These are phyloP conservation scores for Sterrhoptilus dennistouni DNA, from an alignment of 2,113 vertebrate genomes.

Conservation along the genomic window DNA sequence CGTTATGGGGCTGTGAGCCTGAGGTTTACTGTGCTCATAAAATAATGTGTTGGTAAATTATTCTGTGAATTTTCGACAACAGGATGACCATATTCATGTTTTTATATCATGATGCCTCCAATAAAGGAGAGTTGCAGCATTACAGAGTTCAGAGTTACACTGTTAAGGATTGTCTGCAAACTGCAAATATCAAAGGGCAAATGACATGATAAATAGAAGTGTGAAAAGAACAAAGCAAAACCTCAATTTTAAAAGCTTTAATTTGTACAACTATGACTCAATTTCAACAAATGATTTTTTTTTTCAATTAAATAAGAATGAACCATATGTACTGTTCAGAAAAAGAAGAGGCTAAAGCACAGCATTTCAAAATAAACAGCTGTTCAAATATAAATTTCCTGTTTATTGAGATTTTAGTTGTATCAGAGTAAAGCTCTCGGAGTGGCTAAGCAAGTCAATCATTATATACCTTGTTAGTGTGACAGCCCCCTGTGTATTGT, in stretches of 20 bases:
- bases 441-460: slow-evolving; percentile 77
- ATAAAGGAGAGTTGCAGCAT: not conserved
- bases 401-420: slow-evolving; percentile 73
- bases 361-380: slow-evolving; percentile 67
- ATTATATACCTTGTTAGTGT: slow-evolving; percentile 80
- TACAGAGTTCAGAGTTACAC: not conserved
- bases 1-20: not conserved
- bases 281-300: not conserved
- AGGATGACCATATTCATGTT: not conserved
- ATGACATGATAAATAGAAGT: not conserved
- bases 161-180: not conserved
- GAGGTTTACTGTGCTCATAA: not conserved
- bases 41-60: not conserved
- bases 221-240: not conserved
- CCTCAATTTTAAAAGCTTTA: not conserved
- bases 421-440: slow-evolving; percentile 71
- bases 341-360: slow-evolving; percentile 25
- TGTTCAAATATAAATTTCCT: slow-evolving; percentile 76
- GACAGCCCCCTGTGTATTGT: slow-evolving; percentile 77
- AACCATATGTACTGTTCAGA: not conserved
- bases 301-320: not conserved
- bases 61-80: not conserved
- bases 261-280: not conserved
- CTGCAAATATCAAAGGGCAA: not conserved
- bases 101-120: not conserved